A percentile compares a stretch with the other conserved stretches of the same genome.
These are phyloP conservation scores for Agapostemon virescens DNA, from an alignment of 2,888 invertebrate species.

Conservation along the genomic window DNA sequence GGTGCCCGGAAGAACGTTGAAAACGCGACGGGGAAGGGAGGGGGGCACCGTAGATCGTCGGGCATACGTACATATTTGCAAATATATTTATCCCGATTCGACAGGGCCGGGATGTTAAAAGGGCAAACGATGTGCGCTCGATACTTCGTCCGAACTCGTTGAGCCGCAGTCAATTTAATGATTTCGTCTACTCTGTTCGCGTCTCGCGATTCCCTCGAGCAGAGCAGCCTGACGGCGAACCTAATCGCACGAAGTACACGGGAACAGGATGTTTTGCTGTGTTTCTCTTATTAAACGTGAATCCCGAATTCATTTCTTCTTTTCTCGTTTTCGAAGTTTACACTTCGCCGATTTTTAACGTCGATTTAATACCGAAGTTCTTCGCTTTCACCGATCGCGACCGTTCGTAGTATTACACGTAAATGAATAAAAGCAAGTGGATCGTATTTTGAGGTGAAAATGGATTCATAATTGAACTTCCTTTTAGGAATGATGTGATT, in stretches of 20 bases:
- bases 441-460: too few relatives aligned
- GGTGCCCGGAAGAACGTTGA: slow-evolving; percentile 30
- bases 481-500: too few relatives aligned
- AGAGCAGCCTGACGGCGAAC: slow-evolving; percentile 31
- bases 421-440: too few relatives aligned
- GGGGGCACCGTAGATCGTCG: slow-evolving; percentile 60
- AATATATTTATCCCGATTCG: slow-evolving; percentile 76
- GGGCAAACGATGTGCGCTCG: slow-evolving; percentile 72
- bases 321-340: background rate
- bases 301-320: background rate
- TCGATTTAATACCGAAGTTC: background rate
- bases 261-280: slow-evolving; percentile 19
- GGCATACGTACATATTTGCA: slow-evolving; percentile 76
- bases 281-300: slow-evolving; percentile 9
- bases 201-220: slow-evolving; percentile 22
- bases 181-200: slow-evolving; percentile 64
- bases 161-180: slow-evolving; percentile 76
- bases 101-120: slow-evolving; percentile 74
- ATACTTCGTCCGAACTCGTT: slow-evolving; percentile 70
- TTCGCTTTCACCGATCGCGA: too few relatives aligned
- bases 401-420: too few relatives aligned
- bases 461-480: too few relatives aligned
- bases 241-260: slow-evolving; percentile 37
- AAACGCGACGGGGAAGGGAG: slow-evolving; percentile 17
- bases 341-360: background rate